Evolutionary conservation across 1,140 invertebrate species (phyloP).

Genomic region (Drosophila willistoni): DNA sequence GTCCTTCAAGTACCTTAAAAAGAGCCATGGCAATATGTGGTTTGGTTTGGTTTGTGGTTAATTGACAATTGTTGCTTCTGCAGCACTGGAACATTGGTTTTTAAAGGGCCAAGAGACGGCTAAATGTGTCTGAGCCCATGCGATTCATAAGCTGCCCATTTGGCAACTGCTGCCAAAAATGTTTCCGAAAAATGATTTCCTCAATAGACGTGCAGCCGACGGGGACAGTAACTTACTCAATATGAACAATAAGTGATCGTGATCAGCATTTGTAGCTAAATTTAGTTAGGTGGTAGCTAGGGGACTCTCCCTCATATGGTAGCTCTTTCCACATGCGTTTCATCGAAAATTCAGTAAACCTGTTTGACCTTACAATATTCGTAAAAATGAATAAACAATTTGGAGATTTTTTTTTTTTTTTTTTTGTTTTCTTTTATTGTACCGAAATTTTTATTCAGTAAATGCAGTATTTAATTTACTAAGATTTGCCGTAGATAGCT

Average conservation of each 20-base stretch:
- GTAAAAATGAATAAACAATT: not conserved
- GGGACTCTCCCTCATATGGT: no score
- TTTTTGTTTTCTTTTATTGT: slow-evolving; percentile 62
- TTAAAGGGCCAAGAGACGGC: slow-evolving; percentile 44
- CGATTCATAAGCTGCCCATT: slow-evolving; percentile 30
- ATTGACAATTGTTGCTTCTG: slow-evolving; percentile 17
- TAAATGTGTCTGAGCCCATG: no score
- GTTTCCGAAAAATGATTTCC: slow-evolving; percentile 51
- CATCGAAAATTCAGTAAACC: not conserved
- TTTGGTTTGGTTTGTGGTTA: no score
- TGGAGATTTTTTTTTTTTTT: slow-evolving; percentile 3
- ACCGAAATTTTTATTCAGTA: slow-evolving; percentile 83
- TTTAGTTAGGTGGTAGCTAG: no score
- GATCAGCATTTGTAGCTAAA: slow-evolving; percentile 35
- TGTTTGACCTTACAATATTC: not conserved
- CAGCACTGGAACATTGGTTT: slow-evolving; percentile 33
- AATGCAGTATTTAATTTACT: slow-evolving; percentile 68
- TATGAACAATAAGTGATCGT: slow-evolving; percentile 67
- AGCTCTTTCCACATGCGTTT: not conserved
- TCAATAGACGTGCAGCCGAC: slow-evolving; percentile 53
- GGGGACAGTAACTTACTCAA: slow-evolving; percentile 45
- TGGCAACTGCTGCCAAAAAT: slow-evolving; percentile 63
- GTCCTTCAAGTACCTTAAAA: slow-evolving; percentile 62
- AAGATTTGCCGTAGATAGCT: slow-evolving; percentile 58
- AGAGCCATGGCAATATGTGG: slow-evolving; percentile 61